phyloP scores from a whole-genome alignment of 2,113 vertebrate genomes.

The Romanogobio albipinnatus region DNA sequence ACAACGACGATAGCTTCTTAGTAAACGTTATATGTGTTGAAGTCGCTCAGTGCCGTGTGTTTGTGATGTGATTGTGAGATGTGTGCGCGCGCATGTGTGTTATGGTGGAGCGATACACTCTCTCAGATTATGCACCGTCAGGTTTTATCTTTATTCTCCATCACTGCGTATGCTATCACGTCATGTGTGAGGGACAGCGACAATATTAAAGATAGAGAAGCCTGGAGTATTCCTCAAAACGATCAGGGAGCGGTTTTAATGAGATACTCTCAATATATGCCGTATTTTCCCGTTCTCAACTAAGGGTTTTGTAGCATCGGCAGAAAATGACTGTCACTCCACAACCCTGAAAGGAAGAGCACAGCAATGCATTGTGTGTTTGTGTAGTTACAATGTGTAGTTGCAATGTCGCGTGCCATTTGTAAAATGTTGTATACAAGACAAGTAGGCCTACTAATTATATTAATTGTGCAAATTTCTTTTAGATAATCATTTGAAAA shows the following conservation, averaged over 20 bases:
- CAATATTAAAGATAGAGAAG: not conserved
- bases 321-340: not conserved
- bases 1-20: not conserved
- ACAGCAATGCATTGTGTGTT: not conserved
- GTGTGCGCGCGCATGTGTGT: not conserved
- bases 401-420: too few relatives aligned
- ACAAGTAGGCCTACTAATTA: too few relatives aligned
- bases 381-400: not conserved
- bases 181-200: not conserved
- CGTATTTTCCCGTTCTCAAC: not conserved
- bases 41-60: not conserved
- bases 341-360: not conserved
- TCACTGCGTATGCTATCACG: not conserved
- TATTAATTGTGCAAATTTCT: too few relatives aligned
- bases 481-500: too few relatives aligned
- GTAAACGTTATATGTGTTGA: not conserved
- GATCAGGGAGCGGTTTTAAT: not conserved
- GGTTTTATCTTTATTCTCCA: constrained; percentile 44
- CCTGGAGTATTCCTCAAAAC: not conserved
- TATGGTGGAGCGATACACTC: not conserved
- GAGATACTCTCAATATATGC: not conserved
- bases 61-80: not conserved
- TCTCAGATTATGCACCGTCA: constrained; percentile 35
- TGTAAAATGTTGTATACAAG: too few relatives aligned
- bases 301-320: not conserved